Percentiles rank a stretch among this genome's conserved stretches.
These are phyloP conservation scores for Syngnathus typhle DNA, from an alignment of 2,113 vertebrate genomes.

Conservation along the genomic window DNA sequence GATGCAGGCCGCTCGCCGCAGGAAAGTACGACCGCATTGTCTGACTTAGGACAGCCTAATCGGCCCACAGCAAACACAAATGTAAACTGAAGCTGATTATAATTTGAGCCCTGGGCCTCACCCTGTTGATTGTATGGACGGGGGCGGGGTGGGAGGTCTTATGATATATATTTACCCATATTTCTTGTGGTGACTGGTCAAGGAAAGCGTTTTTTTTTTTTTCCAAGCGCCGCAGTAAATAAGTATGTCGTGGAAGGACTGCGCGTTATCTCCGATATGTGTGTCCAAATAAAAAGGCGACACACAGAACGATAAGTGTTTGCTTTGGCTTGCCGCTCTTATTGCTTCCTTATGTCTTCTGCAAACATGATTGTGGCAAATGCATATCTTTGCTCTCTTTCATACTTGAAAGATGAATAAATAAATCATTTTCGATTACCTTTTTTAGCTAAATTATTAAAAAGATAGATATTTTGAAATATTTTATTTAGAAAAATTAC, in stretches of 20 bases:
- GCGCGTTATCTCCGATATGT: constrained; percentile 13
- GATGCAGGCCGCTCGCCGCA: constrained; percentile 65
- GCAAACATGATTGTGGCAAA: constrained; percentile 14
- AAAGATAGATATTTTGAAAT: too few species aligned
- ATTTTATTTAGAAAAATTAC: too few species aligned
- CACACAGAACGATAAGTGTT: constrained; percentile 8
- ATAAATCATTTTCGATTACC: too few species aligned
- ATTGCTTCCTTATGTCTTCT: constrained; percentile 23
- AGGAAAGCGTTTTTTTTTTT: constrained; percentile 39
- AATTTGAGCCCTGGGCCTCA: constrained; percentile 59
- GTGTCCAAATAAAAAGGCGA: constrained; percentile 25
- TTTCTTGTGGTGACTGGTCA: constrained; percentile 62
- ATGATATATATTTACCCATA: constrained; percentile 59
- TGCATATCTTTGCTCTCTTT: constrained; percentile 9
- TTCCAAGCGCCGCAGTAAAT: constrained; percentile 44
- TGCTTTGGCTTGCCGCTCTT: background rate
- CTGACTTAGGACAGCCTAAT: constrained; percentile 58
- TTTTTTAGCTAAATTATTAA: background rate
- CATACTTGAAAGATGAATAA: background rate
- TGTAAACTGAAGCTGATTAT: constrained; percentile 71
- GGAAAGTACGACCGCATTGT: constrained; percentile 66
- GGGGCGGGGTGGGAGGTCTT: constrained; percentile 31
- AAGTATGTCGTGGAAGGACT: constrained; percentile 36
- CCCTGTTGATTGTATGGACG: constrained; percentile 49
- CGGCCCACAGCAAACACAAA: constrained; percentile 66